phyloP scores from a whole-genome alignment of 2,888 invertebrate genomes.

The Nephrotoma flavescens region DNA sequence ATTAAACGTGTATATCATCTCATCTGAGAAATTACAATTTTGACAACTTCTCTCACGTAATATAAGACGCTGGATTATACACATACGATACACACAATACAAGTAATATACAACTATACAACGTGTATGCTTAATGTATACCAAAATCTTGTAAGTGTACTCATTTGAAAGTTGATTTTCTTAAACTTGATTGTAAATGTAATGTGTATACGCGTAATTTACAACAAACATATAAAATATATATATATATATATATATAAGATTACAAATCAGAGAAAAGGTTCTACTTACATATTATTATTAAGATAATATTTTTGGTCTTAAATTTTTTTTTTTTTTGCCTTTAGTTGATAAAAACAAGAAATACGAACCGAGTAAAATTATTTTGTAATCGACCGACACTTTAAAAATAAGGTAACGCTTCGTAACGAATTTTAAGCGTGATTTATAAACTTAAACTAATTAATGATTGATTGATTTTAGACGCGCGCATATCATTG shows the following conservation, averaged over 20 bases:
- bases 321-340: not conserved
- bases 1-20: not conserved
- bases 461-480: not conserved
- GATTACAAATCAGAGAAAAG: not conserved
- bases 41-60: not conserved
- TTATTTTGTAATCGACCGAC: not conserved
- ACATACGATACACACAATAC: not conserved
- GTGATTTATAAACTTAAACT: not conserved
- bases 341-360: not conserved
- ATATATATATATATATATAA: not conserved
- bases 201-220: not conserved
- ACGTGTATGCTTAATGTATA: not conserved
- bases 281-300: not conserved
- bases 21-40: not conserved
- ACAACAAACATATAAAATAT: not conserved
- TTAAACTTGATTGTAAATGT: not conserved
- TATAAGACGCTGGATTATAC: not conserved
- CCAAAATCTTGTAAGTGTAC: not conserved
- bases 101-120: not conserved
- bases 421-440: not conserved
- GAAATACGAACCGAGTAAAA: not conserved
- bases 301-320: not conserved
- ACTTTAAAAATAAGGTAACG: not conserved
- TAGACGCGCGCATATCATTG: not conserved
- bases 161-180: not conserved